phyloP scores from a whole-genome alignment of 2,888 invertebrate species.

The Drosophila vallismaia region DNA sequence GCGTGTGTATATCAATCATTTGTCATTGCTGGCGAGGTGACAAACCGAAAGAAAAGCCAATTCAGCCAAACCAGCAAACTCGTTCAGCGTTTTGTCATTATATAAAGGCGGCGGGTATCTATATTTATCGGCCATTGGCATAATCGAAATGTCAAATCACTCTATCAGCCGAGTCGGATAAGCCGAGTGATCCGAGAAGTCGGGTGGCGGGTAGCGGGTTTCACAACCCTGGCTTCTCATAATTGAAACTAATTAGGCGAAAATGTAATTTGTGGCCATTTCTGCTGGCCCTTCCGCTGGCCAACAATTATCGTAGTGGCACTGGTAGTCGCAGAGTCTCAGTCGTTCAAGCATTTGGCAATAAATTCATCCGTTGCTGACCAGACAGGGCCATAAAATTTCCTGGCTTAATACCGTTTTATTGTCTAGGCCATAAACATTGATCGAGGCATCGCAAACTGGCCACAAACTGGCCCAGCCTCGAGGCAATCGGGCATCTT shows the following conservation, averaged over 20 bases:
- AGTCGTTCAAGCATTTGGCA: slow-evolving; percentile 22
- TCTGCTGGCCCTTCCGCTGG: slow-evolving; percentile 51
- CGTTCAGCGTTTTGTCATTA: slow-evolving; percentile 34
- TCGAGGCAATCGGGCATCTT: slow-evolving; percentile 38
- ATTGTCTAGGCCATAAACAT: slow-evolving; percentile 70
- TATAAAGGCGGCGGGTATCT: slow-evolving; percentile 35
- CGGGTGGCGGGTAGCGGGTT: slow-evolving; percentile 1
- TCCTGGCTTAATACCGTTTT: slow-evolving; percentile 58
- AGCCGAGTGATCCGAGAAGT: background rate
- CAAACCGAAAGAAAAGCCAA: slow-evolving; percentile 50
- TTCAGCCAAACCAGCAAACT: slow-evolving; percentile 38
- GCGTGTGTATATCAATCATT: slow-evolving; percentile 63
- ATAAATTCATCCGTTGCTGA: slow-evolving; percentile 37
- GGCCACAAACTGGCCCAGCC: slow-evolving; percentile 34
- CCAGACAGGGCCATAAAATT: slow-evolving; percentile 48
- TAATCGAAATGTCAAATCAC: slow-evolving; percentile 49
- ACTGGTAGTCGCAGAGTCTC: background rate
- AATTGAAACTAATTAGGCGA: slow-evolving; percentile 73
- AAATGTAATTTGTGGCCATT: slow-evolving; percentile 54
- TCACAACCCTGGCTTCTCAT: slow-evolving; percentile 40
- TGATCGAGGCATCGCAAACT: slow-evolving; percentile 55
- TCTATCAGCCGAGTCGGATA: slow-evolving; percentile 45
- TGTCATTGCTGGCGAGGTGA: slow-evolving; percentile 52
- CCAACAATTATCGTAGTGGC: too few species aligned
- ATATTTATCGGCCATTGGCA: slow-evolving; percentile 39